phyloP scores from a whole-genome alignment of 2,113 vertebrate genomes.

The Phalacrocorax carbo region DNA sequence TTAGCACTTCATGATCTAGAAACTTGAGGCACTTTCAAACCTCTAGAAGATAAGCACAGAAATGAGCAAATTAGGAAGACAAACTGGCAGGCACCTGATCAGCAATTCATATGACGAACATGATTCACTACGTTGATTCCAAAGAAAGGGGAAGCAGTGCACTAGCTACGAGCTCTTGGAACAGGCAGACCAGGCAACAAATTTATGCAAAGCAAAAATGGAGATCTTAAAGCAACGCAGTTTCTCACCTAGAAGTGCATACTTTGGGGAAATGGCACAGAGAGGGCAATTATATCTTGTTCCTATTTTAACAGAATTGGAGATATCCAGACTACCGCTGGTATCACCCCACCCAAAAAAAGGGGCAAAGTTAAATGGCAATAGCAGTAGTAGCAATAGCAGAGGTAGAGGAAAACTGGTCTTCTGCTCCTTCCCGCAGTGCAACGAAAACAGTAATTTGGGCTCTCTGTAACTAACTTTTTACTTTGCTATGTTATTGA shows the following conservation, averaged over 20 bases:
- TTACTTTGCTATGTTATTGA: background rate
- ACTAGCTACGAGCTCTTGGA: background rate
- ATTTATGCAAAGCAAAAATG: background rate
- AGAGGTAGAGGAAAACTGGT: background rate
- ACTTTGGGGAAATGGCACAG: background rate
- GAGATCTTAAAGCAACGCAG: background rate
- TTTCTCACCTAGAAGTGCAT: background rate
- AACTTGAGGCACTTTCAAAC: background rate
- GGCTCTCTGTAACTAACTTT: background rate
- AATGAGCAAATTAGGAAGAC: background rate
- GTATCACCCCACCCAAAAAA: background rate
- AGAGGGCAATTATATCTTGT: background rate
- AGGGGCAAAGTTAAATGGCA: background rate
- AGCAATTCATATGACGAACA: background rate
- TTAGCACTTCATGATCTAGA: background rate
- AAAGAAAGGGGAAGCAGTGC: background rate
- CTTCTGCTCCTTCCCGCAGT: background rate
- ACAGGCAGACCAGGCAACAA: background rate
- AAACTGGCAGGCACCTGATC: background rate
- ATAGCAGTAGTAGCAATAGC: no score
- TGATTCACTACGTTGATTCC: background rate
- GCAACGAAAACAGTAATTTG: background rate
- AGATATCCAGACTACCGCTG: background rate
- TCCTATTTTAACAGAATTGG: background rate
- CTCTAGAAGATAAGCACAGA: background rate